These are phyloP conservation scores for Dendroctonus valens DNA, from an alignment of 1,140 invertebrate species.

Conservation along the genomic window DNA sequence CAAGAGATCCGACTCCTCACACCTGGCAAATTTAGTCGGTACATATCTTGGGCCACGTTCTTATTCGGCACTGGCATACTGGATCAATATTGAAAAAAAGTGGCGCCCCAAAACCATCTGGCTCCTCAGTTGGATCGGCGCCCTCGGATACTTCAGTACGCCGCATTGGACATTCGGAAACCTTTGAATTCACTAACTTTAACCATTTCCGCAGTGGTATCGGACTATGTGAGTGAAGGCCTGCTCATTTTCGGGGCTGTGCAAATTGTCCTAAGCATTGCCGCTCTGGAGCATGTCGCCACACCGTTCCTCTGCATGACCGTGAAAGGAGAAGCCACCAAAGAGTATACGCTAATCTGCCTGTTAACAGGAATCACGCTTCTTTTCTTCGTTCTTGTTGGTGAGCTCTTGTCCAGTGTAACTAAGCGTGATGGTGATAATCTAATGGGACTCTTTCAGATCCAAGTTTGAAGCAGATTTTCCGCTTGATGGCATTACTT, in stretches of 20 bases:
- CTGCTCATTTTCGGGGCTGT: conserved; percentile 42
- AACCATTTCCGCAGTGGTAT: conserved; percentile 35
- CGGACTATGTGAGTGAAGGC: conserved; percentile 35
- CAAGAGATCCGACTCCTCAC: conserved; percentile 13
- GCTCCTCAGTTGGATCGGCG: conserved; percentile 40
- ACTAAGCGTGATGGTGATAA: neutral
- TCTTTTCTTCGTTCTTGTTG: conserved; percentile 35
- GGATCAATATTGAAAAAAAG: conserved; percentile 38
- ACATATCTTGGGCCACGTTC: conserved; percentile 31
- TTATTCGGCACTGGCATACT: conserved; percentile 36
- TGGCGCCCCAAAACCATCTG: conserved; percentile 38
- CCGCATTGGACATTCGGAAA: neutral
- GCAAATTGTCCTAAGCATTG: conserved; percentile 41
- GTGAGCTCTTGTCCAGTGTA: conserved; percentile 27
- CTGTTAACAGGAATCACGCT: conserved; percentile 34
- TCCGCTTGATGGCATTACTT: conserved; percentile 42
- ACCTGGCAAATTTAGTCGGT: conserved; percentile 33
- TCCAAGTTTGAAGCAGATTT: conserved; percentile 41
- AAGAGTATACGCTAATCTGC: conserved; percentile 35
- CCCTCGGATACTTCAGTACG: conserved; percentile 43
- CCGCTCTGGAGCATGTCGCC: conserved; percentile 39
- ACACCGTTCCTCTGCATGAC: conserved; percentile 37
- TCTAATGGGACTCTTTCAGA: conserved; percentile 29
- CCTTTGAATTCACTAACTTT: neutral
- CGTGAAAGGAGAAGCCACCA: conserved; percentile 38